phyloP scores from a whole-genome alignment of 1,140 invertebrate genomes.

The Bombyx mandarina region DNA sequence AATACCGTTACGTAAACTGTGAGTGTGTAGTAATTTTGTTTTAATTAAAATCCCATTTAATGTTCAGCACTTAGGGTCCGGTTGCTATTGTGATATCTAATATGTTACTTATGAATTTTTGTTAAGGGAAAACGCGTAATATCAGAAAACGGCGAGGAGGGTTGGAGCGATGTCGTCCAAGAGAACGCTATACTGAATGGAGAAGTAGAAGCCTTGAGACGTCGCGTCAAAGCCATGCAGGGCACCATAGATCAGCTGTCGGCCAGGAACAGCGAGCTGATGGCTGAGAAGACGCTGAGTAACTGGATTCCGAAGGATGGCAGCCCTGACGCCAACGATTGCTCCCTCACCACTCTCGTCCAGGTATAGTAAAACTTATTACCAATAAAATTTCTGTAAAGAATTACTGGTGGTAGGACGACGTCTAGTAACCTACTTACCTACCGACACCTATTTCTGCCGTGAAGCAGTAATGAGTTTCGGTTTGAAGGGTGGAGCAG shows the following conservation, averaged over 20 bases:
- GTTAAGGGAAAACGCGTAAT: constrained; percentile 87
- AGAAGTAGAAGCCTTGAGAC: constrained; percentile 89
- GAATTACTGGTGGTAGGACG: no score
- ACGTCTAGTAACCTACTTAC: no score
- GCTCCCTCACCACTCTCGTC: constrained; percentile 46
- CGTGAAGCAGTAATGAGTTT: no score
- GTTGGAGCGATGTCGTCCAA: constrained; percentile 93
- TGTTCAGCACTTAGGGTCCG: no score
- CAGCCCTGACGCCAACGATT: constrained; percentile 51
- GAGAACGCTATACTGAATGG: constrained; percentile 95
- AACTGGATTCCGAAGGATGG: constrained; percentile 76
- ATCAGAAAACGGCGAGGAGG: constrained; percentile 87
- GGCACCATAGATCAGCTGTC: constrained; percentile 94
- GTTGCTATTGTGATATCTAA: no score
- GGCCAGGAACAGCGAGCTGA: constrained; percentile 82
- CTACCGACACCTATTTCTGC: no score
- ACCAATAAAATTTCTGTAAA: no score
- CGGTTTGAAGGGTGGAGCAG: no score
- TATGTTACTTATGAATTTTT: background rate
- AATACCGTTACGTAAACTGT: no score
- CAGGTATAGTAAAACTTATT: constrained; percentile 23
- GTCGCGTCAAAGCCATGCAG: constrained; percentile 92
- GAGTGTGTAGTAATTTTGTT: no score
- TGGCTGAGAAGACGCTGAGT: constrained; percentile 84
- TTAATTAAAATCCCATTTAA: no score